Conservation (phyloP, 2,797 vertebrate species). For the Cyprinella venusta region DNA sequence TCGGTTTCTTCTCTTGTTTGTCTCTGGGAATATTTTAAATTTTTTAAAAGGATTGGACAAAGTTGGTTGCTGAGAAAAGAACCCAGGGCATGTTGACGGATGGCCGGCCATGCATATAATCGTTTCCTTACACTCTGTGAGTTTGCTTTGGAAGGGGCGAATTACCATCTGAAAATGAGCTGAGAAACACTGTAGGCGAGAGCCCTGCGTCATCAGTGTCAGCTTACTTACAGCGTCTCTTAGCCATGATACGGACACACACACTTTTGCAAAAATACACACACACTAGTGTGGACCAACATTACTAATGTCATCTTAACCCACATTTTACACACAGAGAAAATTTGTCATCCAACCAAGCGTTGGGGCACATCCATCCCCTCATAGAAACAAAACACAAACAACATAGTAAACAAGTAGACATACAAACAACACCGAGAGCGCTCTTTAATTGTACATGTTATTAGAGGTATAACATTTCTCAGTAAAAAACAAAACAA, state of each 20-base stretch:
- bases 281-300: conserved; percentile 34
- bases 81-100: conserved; percentile 84
- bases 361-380: conserved; percentile 41
- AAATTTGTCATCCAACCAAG: conserved; percentile 39
- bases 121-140: conserved; percentile 89
- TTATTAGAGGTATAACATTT: too few relatives aligned
- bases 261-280: conserved; percentile 31
- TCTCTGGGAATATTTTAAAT: conserved; percentile 74
- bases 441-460: too few relatives aligned
- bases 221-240: conserved; percentile 79
- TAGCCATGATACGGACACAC: conserved; percentile 45
- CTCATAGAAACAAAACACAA: conserved; percentile 15
- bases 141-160: conserved; percentile 87
- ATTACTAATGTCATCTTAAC: conserved; percentile 45
- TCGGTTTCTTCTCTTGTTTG: conserved; percentile 73
- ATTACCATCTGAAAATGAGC: conserved; percentile 92
- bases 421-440: background rate
- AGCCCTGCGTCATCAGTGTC: conserved; percentile 82
- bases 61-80: conserved; percentile 79
- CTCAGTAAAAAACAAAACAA: too few relatives aligned
- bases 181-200: conserved; percentile 88
- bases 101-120: conserved; percentile 90
- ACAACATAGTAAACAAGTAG: background rate
- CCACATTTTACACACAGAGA: conserved; percentile 50
- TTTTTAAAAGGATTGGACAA: conserved; percentile 78